Conservation (phyloP, 1,140 invertebrate species). For the Phocides pigmalion region DNA sequence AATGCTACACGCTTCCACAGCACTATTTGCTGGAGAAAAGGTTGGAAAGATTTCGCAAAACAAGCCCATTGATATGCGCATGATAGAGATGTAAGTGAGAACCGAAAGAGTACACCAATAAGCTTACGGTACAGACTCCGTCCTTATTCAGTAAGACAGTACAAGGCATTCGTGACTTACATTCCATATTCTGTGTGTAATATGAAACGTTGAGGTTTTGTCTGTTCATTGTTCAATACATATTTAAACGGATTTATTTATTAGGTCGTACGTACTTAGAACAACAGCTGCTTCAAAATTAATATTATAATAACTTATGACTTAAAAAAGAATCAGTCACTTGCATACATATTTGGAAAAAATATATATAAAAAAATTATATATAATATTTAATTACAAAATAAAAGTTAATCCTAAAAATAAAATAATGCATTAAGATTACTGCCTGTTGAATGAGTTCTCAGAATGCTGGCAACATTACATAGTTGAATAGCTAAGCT, state of each 20-base stretch:
- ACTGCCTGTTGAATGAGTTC: too few species aligned
- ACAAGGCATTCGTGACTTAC: conserved; percentile 82
- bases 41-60: conserved; percentile 30
- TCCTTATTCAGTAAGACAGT: conserved; percentile 77
- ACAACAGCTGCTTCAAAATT: too few species aligned
- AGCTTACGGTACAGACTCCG: conserved; percentile 59
- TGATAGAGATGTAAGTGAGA: conserved; percentile 71
- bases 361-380: too few species aligned
- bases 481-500: too few species aligned
- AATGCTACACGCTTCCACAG: background rate
- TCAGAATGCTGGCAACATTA: too few species aligned
- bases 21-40: conserved; percentile 24
- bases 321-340: too few species aligned
- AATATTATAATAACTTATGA: too few species aligned
- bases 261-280: too few species aligned
- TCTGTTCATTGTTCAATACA: conserved; percentile 3
- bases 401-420: too few species aligned
- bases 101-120: conserved; percentile 50
- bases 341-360: too few species aligned
- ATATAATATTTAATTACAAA: too few species aligned
- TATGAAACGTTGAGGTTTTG: background rate
- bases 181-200: conserved; percentile 48
- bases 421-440: too few species aligned
- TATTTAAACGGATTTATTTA: background rate
- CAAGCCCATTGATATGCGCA: conserved; percentile 44